These are phyloP conservation scores for Gnathonemus longibarbis DNA, from an alignment of 2,113 vertebrate genomes.

Conservation along the genomic window DNA sequence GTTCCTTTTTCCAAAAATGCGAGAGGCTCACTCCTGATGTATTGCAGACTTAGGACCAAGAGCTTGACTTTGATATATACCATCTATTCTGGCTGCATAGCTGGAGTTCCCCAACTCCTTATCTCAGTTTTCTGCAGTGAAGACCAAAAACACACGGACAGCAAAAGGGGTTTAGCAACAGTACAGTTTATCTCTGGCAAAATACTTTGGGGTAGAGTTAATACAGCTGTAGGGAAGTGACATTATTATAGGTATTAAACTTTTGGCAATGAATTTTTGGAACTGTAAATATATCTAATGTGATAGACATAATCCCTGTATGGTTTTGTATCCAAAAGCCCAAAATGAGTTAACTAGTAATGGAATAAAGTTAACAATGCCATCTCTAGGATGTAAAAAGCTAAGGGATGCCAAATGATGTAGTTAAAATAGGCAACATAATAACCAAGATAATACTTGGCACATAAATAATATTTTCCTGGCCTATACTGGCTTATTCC, in stretches of 20 bases:
- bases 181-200: not conserved
- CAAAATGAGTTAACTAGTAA: not conserved
- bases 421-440: not conserved
- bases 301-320: not conserved
- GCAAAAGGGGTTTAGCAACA: not conserved
- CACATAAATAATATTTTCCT: not conserved
- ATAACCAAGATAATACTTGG: not conserved
- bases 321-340: not conserved
- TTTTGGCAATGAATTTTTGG: not conserved
- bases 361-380: not conserved
- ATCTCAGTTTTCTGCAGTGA: not conserved
- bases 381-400: not conserved
- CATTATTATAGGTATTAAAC: not conserved
- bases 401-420: not conserved
- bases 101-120: not conserved
- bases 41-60: not conserved
- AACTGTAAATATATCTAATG: not conserved
- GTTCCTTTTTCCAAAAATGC: not conserved
- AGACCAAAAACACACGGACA: not conserved
- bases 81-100: not conserved
- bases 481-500: not conserved
- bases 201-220: not conserved
- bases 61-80: not conserved
- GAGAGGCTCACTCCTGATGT: not conserved
- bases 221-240: not conserved